Conservation (phyloP, 1,140 invertebrate genomes). For the Polypedilum pembai region DNA sequence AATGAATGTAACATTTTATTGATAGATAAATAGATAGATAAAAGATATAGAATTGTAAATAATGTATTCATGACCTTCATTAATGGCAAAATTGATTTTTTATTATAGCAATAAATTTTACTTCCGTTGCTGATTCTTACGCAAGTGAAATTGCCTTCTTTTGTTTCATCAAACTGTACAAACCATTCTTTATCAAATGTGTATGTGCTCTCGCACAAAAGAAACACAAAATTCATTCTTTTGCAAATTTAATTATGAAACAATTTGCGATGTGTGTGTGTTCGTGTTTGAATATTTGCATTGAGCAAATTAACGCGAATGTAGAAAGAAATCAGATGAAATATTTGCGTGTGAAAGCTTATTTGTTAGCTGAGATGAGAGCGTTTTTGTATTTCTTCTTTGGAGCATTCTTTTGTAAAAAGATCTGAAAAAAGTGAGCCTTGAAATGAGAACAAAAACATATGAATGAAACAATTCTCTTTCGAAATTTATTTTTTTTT, state of each 20-base stretch:
- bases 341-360: background rate
- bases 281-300: background rate
- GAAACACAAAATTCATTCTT: background rate
- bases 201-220: background rate
- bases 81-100: conserved; percentile 14
- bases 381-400: too few species aligned
- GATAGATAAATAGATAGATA: background rate
- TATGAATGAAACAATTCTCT: too few species aligned
- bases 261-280: background rate
- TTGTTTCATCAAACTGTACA: background rate
- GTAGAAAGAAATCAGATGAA: background rate
- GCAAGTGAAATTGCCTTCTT: background rate
- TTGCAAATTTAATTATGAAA: background rate
- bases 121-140: background rate
- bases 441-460: too few species aligned
- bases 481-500: too few species aligned
- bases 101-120: conserved; percentile 14
- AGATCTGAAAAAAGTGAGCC: too few species aligned
- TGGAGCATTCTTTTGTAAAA: too few species aligned
- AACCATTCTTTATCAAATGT: background rate
- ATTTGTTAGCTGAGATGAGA: too few species aligned
- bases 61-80: conserved; percentile 17
- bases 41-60: background rate
- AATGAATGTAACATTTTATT: background rate
- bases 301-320: conserved; percentile 5